phyloP scores from a whole-genome alignment of 92 coral and sea anemone species.

The Zoanthus gigantus region DNA sequence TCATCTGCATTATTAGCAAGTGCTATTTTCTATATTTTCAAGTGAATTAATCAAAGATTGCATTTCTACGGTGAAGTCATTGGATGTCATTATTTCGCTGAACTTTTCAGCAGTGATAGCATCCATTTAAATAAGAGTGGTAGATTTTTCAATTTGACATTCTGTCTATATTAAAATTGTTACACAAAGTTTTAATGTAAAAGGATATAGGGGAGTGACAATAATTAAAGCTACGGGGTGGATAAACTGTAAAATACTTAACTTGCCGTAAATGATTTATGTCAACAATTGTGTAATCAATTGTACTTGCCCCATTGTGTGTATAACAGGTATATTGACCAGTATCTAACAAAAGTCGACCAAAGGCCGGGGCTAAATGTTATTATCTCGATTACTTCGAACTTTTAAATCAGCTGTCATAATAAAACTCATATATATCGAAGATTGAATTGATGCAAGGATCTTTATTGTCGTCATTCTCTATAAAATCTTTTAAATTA shows the following conservation, averaged over 20 bases:
- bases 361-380: background rate
- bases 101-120: background rate
- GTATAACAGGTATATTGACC: conserved; percentile 64
- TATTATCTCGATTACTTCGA: too few species aligned
- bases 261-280: conserved; percentile 19
- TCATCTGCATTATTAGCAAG: too few species aligned
- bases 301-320: conserved; percentile 60
- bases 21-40: background rate
- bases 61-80: background rate
- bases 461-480: too few species aligned
- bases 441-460: too few species aligned
- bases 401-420: too few species aligned
- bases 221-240: conserved; percentile 20
- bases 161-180: background rate
- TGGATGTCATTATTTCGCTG: background rate
- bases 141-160: background rate
- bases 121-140: background rate
- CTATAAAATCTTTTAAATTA: too few species aligned
- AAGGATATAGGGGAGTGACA: conserved; percentile 42
- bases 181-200: conserved; percentile 5
- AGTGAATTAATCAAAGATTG: background rate
- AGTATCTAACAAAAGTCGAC: conserved; percentile 11
- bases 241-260: conserved; percentile 38
- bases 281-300: conserved; percentile 55
- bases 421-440: too few species aligned